phyloP scores from a whole-genome alignment of 2,113 vertebrate genomes.

The Pterocles gutturalis region DNA sequence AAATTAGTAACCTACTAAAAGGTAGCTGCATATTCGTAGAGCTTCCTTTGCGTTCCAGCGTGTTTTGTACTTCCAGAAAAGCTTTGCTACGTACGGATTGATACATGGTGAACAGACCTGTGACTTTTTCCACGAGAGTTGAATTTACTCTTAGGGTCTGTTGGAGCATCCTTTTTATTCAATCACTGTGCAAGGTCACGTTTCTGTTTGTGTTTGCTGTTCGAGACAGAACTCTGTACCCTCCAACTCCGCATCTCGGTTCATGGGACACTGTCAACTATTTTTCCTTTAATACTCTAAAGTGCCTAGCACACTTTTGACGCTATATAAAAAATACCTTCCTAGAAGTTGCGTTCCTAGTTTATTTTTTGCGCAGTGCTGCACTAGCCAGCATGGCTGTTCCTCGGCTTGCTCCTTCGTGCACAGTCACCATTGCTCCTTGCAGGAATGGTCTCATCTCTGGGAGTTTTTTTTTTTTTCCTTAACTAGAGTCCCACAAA shows the following conservation, averaged over 20 bases:
- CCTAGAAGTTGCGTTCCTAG: conserved; percentile 27
- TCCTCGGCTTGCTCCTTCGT: conserved; percentile 60
- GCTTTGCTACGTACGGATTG: conserved; percentile 54
- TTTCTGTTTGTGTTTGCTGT: conserved; percentile 50
- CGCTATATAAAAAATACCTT: conserved; percentile 39
- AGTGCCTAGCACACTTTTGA: conserved; percentile 74
- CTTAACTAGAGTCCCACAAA: conserved; percentile 45
- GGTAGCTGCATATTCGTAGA: conserved; percentile 71
- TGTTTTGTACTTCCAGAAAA: conserved; percentile 73
- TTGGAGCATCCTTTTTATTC: conserved; percentile 43
- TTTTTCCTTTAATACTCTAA: conserved; percentile 67
- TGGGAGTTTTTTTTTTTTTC: conserved; percentile 55
- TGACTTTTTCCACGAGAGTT: background rate
- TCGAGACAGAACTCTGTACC: conserved; percentile 54
- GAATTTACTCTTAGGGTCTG: conserved; percentile 18
- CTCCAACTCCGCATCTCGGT: conserved; percentile 13
- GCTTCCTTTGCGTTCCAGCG: conserved; percentile 70
- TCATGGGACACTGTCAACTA: conserved; percentile 62
- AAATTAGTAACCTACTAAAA: conserved; percentile 70
- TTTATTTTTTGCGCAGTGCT: conserved; percentile 51
- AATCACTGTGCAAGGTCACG: conserved; percentile 67
- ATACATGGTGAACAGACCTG: background rate
- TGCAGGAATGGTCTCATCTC: conserved; percentile 52
- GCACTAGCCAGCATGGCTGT: conserved; percentile 54
- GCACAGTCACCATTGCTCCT: conserved; percentile 44